Percentiles rank a stretch among this genome's conserved stretches.
Conservation (phyloP, 2,113 vertebrate species). For the Paradisaea rubra region DNA sequence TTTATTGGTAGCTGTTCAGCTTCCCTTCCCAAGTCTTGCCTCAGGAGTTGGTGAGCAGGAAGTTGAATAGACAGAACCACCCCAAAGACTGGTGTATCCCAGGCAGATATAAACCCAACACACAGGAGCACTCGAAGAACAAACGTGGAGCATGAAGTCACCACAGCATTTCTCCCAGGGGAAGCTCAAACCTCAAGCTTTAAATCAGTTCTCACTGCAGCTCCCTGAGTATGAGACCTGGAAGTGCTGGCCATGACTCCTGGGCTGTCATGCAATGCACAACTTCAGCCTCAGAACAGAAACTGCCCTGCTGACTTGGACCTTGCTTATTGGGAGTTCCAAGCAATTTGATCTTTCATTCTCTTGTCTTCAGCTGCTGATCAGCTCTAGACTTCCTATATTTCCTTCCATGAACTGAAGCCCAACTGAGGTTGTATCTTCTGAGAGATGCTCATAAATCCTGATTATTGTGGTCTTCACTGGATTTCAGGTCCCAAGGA, state of each 20-base stretch:
- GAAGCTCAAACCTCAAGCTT: neutral
- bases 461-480: neutral
- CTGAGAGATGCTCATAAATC: neutral
- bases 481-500: neutral
- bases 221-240: neutral
- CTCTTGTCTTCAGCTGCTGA: neutral
- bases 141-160: neutral
- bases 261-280: neutral
- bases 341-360: neutral
- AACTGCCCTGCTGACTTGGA: neutral
- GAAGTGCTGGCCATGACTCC: neutral
- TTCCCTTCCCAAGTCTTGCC: neutral
- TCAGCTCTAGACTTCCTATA: neutral
- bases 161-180: rapidly evolving
- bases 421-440: neutral
- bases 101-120: neutral
- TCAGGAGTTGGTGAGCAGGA: neutral
- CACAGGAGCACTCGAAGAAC: neutral
- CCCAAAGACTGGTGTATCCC: neutral
- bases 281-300: neutral
- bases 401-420: neutral
- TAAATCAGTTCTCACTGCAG: neutral
- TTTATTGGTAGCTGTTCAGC: neutral
- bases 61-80: neutral
- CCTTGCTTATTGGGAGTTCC: neutral